Base-by-base conservation (phyloP, 2,888 invertebrate species). In the Hirtodrosophila histrioides region DNA sequence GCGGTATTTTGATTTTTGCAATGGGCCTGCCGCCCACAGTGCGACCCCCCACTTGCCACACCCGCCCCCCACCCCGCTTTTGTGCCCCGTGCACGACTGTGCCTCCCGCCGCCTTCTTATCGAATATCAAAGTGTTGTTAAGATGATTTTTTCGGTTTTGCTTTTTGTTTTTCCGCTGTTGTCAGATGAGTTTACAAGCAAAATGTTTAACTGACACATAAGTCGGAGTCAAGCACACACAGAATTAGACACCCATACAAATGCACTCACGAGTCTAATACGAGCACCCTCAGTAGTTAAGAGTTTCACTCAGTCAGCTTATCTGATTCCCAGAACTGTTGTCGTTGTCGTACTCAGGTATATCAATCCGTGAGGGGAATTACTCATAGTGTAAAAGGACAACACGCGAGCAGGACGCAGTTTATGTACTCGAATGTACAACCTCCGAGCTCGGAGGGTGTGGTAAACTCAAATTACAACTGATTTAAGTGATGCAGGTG, bases 91-190 rank as follows among this genome's bases (percentile, higher is more conserved):
- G 8, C n/a, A 9, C 35, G 29, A 9, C 31, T 27, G 37, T 61
- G 61, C 24, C 46, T 49, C 33, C 35, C 49, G 56, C 41, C 63
- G 51, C 17, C 63, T 35, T 69, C 81, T 77, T 82, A 82, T 82
- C 85, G 77, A 85, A 85, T 82, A 82, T 82, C 81, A 85, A 81
- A 83, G 77, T 77, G 82, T 77, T 84, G 74, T 69, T 71, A 53
- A 77, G 67, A 71, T 77, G 79, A 71, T 82, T 85, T 76, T 76
- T 74, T 76, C 46, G 73, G 78, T 54, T 75, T 60, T 61, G 35
- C 45, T 66, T 9, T 11, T 33, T 43, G 7, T 31, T 45, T 29
- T 44, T 55, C 43, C 37, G 57, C 41, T 53, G 56, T 72, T 75
- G 60, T 63, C 51, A 45, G 78, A 61, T 60, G 73, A 69, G 63